Evolutionary conservation across 1,140 invertebrate genomes (phyloP).

Genomic region (Drosophila kohkoa): DNA sequence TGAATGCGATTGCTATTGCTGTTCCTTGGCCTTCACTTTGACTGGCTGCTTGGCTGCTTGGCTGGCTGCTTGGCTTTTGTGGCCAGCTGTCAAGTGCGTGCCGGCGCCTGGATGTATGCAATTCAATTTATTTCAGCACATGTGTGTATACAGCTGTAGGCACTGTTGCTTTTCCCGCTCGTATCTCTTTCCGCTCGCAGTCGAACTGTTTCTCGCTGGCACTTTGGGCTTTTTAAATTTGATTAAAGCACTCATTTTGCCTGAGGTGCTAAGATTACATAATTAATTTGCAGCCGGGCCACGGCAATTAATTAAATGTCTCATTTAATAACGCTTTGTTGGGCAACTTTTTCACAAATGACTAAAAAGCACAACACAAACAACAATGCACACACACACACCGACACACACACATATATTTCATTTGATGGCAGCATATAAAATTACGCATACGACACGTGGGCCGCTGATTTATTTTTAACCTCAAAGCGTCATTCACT

Average conservation of each 20-base stretch:
- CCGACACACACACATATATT: neutral
- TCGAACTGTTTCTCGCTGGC: slow-evolving; percentile 11
- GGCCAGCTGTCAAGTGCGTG: slow-evolving; percentile 71
- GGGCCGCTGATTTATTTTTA: slow-evolving; percentile 75
- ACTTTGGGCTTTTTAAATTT: slow-evolving; percentile 61
- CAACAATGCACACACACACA: slow-evolving; percentile 14
- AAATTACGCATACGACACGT: slow-evolving; percentile 64
- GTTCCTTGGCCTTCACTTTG: neutral
- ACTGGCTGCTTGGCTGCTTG: neutral
- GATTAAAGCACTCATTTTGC: slow-evolving; percentile 67
- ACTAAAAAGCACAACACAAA: slow-evolving; percentile 68
- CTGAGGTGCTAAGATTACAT: slow-evolving; percentile 79
- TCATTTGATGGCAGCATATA: slow-evolving; percentile 12
- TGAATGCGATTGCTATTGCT: neutral
- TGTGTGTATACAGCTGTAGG: slow-evolving; percentile 41
- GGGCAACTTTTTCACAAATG: slow-evolving; percentile 80
- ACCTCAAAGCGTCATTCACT: slow-evolving; percentile 77
- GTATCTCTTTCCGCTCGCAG: neutral
- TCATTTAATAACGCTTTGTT: slow-evolving; percentile 83
- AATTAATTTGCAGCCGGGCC: slow-evolving; percentile 75
- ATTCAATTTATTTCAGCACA: slow-evolving; percentile 76
- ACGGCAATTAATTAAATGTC: slow-evolving; percentile 81
- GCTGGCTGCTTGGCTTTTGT: slow-evolving; percentile 54
- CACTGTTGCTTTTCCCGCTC: neutral
- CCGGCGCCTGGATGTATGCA: slow-evolving; percentile 61